Evolutionary conservation across 1,140 invertebrate species (phyloP).

Genomic region (Sarcophaga peregrina): DNA sequence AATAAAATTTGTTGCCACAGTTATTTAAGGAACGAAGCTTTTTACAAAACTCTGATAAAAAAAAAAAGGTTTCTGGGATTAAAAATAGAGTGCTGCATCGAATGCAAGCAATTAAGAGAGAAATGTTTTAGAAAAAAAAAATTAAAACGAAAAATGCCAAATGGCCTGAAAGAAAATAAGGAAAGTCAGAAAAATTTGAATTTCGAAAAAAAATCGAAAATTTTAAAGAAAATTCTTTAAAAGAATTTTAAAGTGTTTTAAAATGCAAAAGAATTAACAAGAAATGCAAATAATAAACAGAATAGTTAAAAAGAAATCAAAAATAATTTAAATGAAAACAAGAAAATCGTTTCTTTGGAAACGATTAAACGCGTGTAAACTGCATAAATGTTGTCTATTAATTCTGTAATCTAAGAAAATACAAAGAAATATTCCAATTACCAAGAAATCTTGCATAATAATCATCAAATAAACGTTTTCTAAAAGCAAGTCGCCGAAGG

Average conservation of each 20-base stretch:
- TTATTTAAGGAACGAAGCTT: neutral
- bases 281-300: neutral
- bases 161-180: slow-evolving; percentile 7
- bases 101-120: neutral
- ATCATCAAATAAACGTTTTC: no score
- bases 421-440: no score
- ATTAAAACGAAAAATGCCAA: slow-evolving; percentile 10
- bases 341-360: no score
- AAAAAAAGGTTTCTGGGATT: neutral
- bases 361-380: no score
- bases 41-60: neutral
- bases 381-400: no score
- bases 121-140: slow-evolving; percentile 20
- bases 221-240: no score
- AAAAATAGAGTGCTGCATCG: neutral
- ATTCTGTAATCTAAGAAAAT: no score
- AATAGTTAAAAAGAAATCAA: no score
- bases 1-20: neutral
- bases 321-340: no score
- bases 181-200: neutral
- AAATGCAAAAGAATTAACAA: neutral
- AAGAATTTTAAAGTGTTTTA: neutral
- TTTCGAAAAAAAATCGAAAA: neutral
- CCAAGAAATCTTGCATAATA: no score
- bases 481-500: no score